Evolutionary conservation across 2,888 invertebrate genomes (phyloP).

Genomic region (Spicauda simplicius): DNA sequence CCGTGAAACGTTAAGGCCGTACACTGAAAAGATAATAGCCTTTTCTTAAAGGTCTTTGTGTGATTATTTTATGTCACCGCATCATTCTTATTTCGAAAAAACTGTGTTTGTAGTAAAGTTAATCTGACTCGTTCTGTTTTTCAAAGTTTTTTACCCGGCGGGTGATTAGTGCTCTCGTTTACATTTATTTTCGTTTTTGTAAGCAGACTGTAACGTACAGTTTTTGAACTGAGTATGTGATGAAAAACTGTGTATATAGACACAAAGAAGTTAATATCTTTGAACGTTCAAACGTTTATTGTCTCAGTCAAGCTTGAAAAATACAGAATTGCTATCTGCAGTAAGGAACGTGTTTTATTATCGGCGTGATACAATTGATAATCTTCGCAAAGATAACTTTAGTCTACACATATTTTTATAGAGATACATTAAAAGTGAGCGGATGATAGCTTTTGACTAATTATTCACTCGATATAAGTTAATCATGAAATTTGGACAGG

Average conservation of each 20-base stretch:
- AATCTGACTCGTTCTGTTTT: slow-evolving; percentile 24
- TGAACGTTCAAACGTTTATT: no score
- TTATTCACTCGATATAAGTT: no score
- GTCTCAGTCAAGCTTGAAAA: no score
- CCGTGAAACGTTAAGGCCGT: slow-evolving; percentile 57
- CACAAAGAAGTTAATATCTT: neutral
- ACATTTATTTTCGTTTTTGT: slow-evolving; percentile 34
- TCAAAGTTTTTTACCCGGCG: slow-evolving; percentile 24
- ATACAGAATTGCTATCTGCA: no score
- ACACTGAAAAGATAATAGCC: slow-evolving; percentile 67
- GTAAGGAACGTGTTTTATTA: no score
- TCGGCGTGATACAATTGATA: no score
- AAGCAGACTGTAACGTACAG: slow-evolving; percentile 5
- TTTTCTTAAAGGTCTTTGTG: slow-evolving; percentile 54
- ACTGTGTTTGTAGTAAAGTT: neutral
- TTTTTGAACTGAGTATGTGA: slow-evolving; percentile 25
- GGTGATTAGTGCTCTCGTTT: slow-evolving; percentile 37
- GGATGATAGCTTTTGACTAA: no score
- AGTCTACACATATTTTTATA: no score
- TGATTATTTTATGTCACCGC: neutral
- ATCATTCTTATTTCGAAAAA: neutral
- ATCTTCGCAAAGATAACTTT: no score
- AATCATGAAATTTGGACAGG: no score
- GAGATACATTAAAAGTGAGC: no score
- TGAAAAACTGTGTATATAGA: neutral